Evolutionary conservation across 2,113 vertebrate genomes (phyloP), one percentile per base, ranked within the genome.

Genomic region (Erythrocebus patas): DNA sequence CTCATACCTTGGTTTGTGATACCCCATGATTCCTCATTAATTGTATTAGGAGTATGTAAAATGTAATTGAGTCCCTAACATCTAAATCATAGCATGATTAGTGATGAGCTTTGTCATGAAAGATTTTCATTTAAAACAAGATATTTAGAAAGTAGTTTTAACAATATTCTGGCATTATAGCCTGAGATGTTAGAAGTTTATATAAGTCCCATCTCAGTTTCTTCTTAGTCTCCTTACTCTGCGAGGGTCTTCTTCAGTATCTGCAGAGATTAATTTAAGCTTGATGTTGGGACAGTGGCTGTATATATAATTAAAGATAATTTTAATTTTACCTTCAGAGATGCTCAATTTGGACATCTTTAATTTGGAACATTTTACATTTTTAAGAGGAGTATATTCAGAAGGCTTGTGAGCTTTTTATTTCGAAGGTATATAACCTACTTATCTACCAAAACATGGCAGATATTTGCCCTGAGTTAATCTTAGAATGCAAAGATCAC

Each of bases 401-500:
- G 59, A 72, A 96, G 18, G 14, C 7, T 48, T 84, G 1, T 73
- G 57, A 11, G 11, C 9, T 73, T 93, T 95, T n/a, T 75, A 79
- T 96, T 95, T 97, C 22, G 55, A 93, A 96, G n/a, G 9, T 66
- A 11, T 14, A 25, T 92, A 59, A 95, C 80, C 35, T 95, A 52
- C 92, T 93, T 91, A 94, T 89, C 45, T 93, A 90, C 32, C 23
- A 93, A 75, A 97, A 76, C 61, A 78, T 95, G 48, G 25, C 27
- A 98, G n/a, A 25, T 95, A 82, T 43, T 91, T 89, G 79, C 93
- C 80, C 80, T 96, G 4, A 95, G 43, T 94, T 96, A 57, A 72
- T 96, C 59, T 97, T 94, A 97, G 87, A 95, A 78, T 95, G 75
- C 27, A 95, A 89, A 89, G 38, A 92, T 97, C 55, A 87, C 35